Evolutionary conservation across 2,888 invertebrate genomes (phyloP).

Genomic region (Malthinus flaveolus): DNA sequence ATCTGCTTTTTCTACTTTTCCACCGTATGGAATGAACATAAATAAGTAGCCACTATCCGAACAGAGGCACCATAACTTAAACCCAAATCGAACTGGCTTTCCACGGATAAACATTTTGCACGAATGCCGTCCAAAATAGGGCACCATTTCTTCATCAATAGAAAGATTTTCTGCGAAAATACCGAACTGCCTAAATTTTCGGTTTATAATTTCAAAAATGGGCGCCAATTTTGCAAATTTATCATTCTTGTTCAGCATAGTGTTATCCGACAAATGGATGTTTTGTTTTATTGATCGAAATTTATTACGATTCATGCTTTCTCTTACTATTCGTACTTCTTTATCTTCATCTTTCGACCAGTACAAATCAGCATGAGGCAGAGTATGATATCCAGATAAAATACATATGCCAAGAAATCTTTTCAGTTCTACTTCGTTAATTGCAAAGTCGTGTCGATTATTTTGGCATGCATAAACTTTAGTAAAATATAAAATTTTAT

Average conservation of each 20-base stretch:
- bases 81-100: conserved; percentile 40
- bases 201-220: conserved; percentile 7
- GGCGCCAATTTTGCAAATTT: conserved; percentile 20
- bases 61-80: conserved; percentile 38
- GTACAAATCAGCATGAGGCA: not conserved
- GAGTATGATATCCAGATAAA: not conserved
- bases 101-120: conserved; percentile 39
- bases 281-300: conserved; percentile 14
- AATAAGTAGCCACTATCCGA: conserved; percentile 36
- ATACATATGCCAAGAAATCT: not conserved
- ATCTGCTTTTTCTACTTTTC: conserved; percentile 5
- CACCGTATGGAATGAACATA: conserved; percentile 33
- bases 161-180: not conserved
- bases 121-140: conserved; percentile 5
- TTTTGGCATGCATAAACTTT: not conserved
- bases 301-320: conserved; percentile 3
- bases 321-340: not conserved
- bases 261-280: conserved; percentile 15
- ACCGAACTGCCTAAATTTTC: conserved; percentile 5
- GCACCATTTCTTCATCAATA: conserved; percentile 11
- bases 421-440: not conserved
- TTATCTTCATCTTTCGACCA: conserved; percentile 5
- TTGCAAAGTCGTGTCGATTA: not conserved
- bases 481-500: not conserved
- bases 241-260: conserved; percentile 10